These are phyloP conservation scores for Mustela lutreola DNA, from an alignment of 2,113 vertebrate species.

Conservation along the genomic window DNA sequence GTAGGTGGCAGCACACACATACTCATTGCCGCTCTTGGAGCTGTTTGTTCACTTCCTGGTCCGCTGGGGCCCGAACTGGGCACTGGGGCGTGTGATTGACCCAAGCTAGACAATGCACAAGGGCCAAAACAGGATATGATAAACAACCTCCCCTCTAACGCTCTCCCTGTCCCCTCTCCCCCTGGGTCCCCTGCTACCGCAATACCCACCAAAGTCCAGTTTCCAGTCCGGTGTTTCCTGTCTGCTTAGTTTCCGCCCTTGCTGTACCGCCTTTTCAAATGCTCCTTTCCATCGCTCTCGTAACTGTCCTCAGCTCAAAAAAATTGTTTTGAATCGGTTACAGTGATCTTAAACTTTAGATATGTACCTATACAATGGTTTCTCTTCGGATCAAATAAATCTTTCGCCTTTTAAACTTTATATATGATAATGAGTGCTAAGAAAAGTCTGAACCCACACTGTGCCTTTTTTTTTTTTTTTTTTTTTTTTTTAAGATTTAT, in stretches of 20 bases:
- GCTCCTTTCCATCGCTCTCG: neutral
- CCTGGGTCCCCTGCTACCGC: neutral
- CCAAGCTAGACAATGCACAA: neutral
- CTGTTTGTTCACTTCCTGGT: neutral
- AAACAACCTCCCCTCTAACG: neutral
- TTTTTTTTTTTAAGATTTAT: neutral
- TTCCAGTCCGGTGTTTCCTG: neutral
- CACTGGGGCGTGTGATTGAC: neutral
- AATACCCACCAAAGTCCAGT: neutral
- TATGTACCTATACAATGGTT: neutral
- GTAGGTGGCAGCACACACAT: conserved; percentile 67
- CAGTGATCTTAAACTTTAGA: neutral
- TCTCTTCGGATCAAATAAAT: neutral
- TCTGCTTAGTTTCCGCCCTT: neutral
- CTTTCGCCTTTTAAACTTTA: neutral
- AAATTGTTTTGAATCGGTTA: neutral
- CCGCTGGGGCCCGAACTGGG: neutral
- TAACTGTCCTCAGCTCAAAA: neutral
- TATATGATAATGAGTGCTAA: neutral
- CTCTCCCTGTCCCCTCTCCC: neutral
- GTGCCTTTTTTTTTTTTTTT: neutral
- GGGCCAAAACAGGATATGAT: neutral
- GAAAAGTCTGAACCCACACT: neutral
- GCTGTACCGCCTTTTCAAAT: neutral
- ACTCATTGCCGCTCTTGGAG: neutral